phyloP scores from a whole-genome alignment of 2,888 invertebrate species.

The Drosophila multiciliata region DNA sequence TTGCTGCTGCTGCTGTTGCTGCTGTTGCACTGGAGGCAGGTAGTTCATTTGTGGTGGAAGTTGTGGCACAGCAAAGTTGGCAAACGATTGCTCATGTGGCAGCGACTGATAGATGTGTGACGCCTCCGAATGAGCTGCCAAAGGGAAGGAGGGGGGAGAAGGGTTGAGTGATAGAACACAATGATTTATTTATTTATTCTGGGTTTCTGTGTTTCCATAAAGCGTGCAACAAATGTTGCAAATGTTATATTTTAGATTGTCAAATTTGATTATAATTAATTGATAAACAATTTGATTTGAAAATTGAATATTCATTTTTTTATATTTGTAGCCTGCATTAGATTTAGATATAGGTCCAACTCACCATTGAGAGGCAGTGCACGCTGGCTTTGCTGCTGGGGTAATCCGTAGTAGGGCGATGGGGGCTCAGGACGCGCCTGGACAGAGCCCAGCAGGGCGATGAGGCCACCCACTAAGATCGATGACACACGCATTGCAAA shows the following conservation, averaged over 20 bases:
- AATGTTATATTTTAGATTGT: neutral
- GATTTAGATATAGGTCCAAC: constrained; percentile 35
- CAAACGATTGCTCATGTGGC: constrained; percentile 72
- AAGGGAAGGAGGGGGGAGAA: too few relatives aligned
- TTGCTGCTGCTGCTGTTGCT: constrained; percentile 40
- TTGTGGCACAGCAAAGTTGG: constrained; percentile 58
- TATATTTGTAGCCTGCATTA: neutral
- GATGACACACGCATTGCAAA: constrained; percentile 81
- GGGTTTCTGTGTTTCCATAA: neutral
- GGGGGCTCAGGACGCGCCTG: constrained; percentile 83
- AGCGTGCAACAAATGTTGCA: neutral
- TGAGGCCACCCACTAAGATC: constrained; percentile 77
- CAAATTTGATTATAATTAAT: neutral
- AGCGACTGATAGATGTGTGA: constrained; percentile 77
- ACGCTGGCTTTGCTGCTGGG: constrained; percentile 83
- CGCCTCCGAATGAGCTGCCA: constrained; percentile 59
- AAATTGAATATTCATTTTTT: neutral
- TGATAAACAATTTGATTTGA: neutral
- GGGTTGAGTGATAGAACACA: neutral
- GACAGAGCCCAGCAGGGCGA: constrained; percentile 75
- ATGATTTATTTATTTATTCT: neutral
- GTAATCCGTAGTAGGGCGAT: constrained; percentile 83
- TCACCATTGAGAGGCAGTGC: constrained; percentile 85
- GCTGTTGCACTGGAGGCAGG: constrained; percentile 59
- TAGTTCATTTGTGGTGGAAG: constrained; percentile 61